Percentiles rank a stretch among this genome's conserved stretches.
Evolutionary conservation across 1,140 invertebrate species (phyloP).

Genomic region (Apolygus lucorum): DNA sequence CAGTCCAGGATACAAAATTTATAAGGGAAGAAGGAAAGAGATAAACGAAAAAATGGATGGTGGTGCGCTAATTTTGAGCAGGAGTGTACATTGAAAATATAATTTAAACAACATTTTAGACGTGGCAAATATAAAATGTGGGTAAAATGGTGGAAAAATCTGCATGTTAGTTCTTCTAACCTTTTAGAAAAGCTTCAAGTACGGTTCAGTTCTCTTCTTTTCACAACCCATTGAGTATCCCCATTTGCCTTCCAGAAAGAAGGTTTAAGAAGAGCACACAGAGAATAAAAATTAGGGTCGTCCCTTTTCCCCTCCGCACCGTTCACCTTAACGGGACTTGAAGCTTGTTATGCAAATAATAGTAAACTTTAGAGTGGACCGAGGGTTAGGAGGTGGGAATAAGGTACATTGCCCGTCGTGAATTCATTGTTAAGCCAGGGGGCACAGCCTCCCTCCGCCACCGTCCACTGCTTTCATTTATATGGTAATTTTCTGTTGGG

Average conservation of each 20-base stretch:
- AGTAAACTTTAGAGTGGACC: slow-evolving; percentile 5
- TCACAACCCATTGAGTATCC: neutral
- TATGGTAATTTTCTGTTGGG: neutral
- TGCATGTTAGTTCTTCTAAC: no score
- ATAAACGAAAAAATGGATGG: no score
- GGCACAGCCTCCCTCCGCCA: neutral
- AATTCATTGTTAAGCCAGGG: neutral
- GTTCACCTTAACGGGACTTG: neutral
- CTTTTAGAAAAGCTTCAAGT: no score
- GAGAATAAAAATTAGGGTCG: neutral
- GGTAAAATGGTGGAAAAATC: no score
- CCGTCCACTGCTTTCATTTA: neutral
- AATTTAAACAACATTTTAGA: no score
- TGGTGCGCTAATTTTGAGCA: no score
- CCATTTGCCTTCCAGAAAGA: no score
- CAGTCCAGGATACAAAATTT: no score
- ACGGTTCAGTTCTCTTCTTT: neutral
- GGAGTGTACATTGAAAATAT: no score
- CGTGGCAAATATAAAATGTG: no score
- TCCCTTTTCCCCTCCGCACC: neutral
- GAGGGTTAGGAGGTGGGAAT: neutral
- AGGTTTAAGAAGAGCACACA: neutral
- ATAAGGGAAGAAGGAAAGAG: no score
- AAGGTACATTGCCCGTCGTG: neutral
- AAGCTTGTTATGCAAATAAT: slow-evolving; percentile 3